Percentiles rank a stretch among this genome's conserved stretches.
These are phyloP conservation scores for Danio aesculapii DNA, from an alignment of 2,797 vertebrate genomes.

Conservation along the genomic window DNA sequence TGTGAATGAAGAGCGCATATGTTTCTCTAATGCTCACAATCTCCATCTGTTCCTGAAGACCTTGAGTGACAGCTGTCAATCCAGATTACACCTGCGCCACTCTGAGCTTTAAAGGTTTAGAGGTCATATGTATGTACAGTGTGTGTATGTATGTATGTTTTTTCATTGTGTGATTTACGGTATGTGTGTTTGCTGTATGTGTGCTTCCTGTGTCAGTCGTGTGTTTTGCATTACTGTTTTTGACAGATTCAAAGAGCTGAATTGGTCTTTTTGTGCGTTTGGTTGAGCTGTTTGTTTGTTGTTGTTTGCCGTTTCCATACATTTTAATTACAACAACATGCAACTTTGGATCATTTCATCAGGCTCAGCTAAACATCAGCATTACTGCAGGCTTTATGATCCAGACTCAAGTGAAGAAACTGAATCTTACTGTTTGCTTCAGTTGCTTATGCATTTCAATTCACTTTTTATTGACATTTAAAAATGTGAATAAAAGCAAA, in stretches of 20 bases:
- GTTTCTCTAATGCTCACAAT: slow-evolving; percentile 34
- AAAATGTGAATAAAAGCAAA: too few relatives aligned
- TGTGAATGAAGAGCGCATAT: slow-evolving; percentile 30
- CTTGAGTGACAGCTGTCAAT: slow-evolving; percentile 46
- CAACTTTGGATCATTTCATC: not conserved
- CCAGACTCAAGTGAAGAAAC: not conserved
- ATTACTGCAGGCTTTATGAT: not conserved
- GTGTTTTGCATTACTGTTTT: not conserved
- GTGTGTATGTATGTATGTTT: not conserved
- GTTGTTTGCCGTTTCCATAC: not conserved
- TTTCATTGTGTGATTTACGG: not conserved
- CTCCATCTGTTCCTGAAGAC: slow-evolving; percentile 39
- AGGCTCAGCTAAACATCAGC: slow-evolving; percentile 10
- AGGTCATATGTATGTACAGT: not conserved
- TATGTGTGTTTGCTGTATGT: too few relatives aligned
- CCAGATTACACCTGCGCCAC: slow-evolving; percentile 1
- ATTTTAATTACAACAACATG: slow-evolving; percentile 16
- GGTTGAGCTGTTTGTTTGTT: slow-evolving; percentile 1
- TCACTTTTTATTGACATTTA: too few relatives aligned
- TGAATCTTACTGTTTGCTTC: too few relatives aligned
- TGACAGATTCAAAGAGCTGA: not conserved
- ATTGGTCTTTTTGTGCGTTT: too few relatives aligned
- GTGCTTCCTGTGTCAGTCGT: not conserved
- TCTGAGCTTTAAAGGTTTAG: not conserved
- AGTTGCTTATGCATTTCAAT: too few relatives aligned